Evolutionary conservation across 2,113 vertebrate species (phyloP).

Genomic region (Aldabrachelys gigantea): DNA sequence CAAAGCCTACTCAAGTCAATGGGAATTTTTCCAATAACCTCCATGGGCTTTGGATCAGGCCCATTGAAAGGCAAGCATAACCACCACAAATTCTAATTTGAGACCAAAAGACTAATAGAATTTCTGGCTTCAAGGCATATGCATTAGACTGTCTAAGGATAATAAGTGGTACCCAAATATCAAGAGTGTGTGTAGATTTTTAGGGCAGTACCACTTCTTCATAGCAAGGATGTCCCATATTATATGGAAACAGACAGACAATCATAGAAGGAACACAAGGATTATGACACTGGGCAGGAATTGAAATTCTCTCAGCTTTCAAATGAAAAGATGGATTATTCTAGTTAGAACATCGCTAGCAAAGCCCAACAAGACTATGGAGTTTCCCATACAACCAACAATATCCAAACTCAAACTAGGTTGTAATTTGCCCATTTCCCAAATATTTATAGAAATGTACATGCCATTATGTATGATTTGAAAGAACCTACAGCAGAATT

Average conservation of each 20-base stretch:
- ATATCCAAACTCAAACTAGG: neutral
- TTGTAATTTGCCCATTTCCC: neutral
- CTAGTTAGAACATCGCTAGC: neutral
- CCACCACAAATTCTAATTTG: neutral
- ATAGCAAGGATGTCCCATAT: neutral
- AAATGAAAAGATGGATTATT: neutral
- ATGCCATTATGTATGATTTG: neutral
- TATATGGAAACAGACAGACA: neutral
- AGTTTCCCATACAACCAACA: neutral
- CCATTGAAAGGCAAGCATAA: neutral
- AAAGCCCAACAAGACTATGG: neutral
- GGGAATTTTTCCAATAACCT: neutral
- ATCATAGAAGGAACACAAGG: rapidly evolving
- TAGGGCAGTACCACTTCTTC: neutral
- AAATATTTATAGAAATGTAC: neutral
- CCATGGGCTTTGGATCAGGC: neutral
- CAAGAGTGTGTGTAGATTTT: rapidly evolving
- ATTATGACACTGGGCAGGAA: neutral
- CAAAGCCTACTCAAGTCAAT: neutral
- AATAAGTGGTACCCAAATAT: neutral
- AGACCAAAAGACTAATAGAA: neutral
- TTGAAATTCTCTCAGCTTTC: neutral
- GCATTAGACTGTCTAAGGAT: rapidly evolving
- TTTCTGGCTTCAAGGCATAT: neutral
- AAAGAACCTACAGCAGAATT: neutral